These are phyloP conservation scores for Thamnophis sirtalis DNA, from an alignment of 2,113 vertebrate genomes.

Conservation along the genomic window DNA sequence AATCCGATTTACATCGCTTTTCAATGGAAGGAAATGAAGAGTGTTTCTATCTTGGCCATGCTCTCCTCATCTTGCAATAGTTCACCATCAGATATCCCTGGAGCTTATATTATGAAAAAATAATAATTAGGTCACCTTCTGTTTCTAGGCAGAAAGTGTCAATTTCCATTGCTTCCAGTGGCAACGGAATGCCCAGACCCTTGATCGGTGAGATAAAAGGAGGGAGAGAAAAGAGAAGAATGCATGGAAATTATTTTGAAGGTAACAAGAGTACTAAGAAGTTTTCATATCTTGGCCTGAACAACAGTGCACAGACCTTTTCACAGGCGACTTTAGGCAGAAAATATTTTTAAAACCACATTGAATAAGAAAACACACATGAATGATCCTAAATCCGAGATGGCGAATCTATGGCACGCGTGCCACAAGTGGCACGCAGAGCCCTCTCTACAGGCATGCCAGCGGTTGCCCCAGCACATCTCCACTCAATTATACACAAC, in stretches of 20 bases:
- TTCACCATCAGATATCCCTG: neutral
- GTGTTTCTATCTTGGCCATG: neutral
- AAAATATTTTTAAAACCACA: neutral
- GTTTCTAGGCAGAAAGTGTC: neutral
- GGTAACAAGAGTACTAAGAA: neutral
- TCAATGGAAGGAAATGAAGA: neutral
- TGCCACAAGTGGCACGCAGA: too few species aligned
- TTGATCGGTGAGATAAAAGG: accelerated
- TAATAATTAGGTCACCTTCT: slow-evolving; percentile 26
- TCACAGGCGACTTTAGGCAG: neutral
- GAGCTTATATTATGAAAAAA: slow-evolving; percentile 15
- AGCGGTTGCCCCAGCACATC: too few species aligned
- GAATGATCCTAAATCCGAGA: neutral
- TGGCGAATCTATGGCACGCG: too few species aligned
- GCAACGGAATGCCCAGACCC: accelerated
- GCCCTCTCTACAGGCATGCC: too few species aligned
- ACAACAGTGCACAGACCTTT: neutral
- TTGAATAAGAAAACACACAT: neutral
- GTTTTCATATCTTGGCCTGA: neutral
- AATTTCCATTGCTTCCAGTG: neutral
- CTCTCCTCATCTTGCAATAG: neutral
- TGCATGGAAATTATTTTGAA: neutral
- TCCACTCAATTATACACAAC: neutral
- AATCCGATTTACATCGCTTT: neutral
- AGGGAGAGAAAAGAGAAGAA: neutral